Percentiles rank a stretch among this genome's conserved stretches.
Evolutionary conservation across 2,888 invertebrate genomes (phyloP).

Genomic region (Acleris literana): DNA sequence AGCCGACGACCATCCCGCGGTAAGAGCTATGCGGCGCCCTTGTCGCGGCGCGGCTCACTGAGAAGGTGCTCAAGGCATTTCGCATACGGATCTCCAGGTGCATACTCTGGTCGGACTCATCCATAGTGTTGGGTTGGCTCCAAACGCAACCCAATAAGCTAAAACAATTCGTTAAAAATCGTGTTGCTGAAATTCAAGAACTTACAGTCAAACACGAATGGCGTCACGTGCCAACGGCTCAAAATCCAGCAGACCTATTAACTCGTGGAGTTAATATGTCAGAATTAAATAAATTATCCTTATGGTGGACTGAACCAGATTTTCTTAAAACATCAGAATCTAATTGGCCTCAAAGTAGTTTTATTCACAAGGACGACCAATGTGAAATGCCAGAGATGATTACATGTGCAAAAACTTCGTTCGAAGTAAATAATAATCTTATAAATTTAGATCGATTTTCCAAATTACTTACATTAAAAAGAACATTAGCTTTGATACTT

Average conservation of each 20-base stretch:
- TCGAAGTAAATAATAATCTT: background rate
- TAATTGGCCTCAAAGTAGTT: constrained; percentile 5
- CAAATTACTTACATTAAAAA: constrained; percentile 1
- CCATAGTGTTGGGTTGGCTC: background rate
- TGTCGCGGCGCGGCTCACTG: constrained; percentile 17
- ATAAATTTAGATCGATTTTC: background rate
- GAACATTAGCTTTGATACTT: background rate
- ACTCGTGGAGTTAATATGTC: constrained; percentile 2
- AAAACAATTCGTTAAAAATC: constrained; percentile 11
- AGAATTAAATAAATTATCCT: background rate
- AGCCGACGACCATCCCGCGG: constrained; percentile 31
- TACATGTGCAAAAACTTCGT: background rate
- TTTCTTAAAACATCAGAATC: background rate
- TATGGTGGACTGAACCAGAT: constrained; percentile 4
- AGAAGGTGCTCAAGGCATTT: constrained; percentile 12
- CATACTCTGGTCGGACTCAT: background rate
- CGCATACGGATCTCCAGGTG: background rate
- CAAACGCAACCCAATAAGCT: constrained; percentile 8
- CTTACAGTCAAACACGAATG: constrained; percentile 3
- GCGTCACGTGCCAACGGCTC: constrained; percentile 4
- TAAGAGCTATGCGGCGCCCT: constrained; percentile 33
- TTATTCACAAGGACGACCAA: background rate
- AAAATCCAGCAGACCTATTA: constrained; percentile 5
- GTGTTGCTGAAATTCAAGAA: constrained; percentile 17
- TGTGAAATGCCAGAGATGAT: background rate